Evolutionary conservation across 2,113 vertebrate genomes (phyloP).

Genomic region (Solenodon paradoxus): DNA sequence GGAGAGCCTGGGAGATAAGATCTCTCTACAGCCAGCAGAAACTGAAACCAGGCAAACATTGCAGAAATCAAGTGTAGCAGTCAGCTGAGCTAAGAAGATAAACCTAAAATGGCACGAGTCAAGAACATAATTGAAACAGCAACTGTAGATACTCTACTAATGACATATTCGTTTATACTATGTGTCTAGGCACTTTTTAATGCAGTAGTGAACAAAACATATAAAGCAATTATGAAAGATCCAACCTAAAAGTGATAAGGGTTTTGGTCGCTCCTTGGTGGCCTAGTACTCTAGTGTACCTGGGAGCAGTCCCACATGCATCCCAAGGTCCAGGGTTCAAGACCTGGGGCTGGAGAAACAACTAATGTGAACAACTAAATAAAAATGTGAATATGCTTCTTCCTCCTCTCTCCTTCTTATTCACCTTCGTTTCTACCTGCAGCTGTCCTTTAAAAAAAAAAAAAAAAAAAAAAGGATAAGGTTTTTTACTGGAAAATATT

Average conservation of each 20-base stretch:
- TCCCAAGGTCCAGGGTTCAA: too few species aligned
- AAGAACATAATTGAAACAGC: background rate
- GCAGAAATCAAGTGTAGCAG: background rate
- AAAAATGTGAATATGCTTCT: too few species aligned
- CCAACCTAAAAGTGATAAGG: conserved; percentile 3
- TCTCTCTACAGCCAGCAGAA: background rate
- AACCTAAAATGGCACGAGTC: background rate
- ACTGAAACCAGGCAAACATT: conserved; percentile 23
- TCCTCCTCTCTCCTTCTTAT: too few species aligned
- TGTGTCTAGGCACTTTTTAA: background rate
- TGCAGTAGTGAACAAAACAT: background rate
- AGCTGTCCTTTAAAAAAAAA: too few species aligned
- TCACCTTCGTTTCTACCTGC: too few species aligned
- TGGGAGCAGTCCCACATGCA: too few species aligned
- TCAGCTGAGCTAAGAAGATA: background rate
- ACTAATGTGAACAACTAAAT: too few species aligned
- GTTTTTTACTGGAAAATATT: conserved; percentile 10
- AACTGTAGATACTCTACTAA: conserved; percentile 13
- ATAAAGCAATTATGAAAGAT: background rate
- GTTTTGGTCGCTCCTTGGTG: too few species aligned
- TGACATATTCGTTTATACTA: conserved; percentile 11
- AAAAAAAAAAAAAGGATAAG: too few species aligned
- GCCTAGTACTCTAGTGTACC: too few species aligned
- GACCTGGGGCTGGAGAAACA: too few species aligned
- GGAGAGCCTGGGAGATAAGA: background rate